Conservation (phyloP, 2,113 vertebrate species). For the Dromaius novaehollandiae region DNA sequence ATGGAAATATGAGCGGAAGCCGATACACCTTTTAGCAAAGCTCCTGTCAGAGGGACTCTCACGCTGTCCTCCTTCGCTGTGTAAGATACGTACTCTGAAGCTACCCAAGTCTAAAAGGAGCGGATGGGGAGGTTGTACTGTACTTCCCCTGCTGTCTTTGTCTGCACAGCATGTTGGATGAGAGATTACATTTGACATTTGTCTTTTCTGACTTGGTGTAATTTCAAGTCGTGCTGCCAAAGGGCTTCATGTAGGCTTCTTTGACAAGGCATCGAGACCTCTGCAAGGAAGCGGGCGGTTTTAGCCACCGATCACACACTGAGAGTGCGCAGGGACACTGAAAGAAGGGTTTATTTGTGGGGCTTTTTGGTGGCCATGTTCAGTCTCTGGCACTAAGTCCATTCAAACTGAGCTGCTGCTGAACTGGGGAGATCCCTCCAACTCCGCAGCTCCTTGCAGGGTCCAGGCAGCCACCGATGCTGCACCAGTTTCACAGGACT, state of each 20-base stretch:
- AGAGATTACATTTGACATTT: background rate
- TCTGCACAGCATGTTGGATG: background rate
- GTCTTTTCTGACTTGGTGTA: background rate
- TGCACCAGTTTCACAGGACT: background rate
- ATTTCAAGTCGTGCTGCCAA: background rate
- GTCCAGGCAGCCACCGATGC: too few relatives aligned
- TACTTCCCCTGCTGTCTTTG: background rate
- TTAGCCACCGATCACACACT: background rate
- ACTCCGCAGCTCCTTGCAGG: background rate
- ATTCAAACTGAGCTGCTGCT: background rate
- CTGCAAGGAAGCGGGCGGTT: background rate
- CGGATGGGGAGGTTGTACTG: background rate
- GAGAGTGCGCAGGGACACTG: rapidly evolving
- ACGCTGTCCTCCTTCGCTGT: background rate
- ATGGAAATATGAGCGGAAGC: background rate
- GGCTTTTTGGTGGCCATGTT: background rate
- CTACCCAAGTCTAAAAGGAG: background rate
- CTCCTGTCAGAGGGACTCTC: conserved; percentile 1
- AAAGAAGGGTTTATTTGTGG: background rate
- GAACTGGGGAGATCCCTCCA: background rate
- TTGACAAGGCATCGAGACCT: background rate
- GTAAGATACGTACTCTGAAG: background rate
- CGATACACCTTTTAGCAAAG: background rate
- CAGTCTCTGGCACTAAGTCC: background rate
- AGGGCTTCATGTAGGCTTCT: background rate